These are phyloP conservation scores for Himantopus leucocephalus DNA, from an alignment of 2,113 vertebrate species.

Conservation along the genomic window DNA sequence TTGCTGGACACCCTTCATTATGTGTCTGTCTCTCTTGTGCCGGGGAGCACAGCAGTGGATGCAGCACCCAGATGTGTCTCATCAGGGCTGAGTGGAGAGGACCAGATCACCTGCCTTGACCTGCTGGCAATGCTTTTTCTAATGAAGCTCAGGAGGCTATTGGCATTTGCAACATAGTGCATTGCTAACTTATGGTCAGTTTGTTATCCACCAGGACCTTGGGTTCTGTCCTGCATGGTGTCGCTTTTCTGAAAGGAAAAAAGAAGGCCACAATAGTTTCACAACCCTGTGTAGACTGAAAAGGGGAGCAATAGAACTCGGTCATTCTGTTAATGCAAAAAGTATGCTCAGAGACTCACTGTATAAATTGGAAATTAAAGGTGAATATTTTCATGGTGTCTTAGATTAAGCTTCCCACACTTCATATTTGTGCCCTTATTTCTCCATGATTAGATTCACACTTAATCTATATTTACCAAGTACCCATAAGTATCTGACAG, in stretches of 20 bases:
- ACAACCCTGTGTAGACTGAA: not conserved
- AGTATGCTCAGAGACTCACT: not conserved
- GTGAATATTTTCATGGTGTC: not conserved
- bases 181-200: not conserved
- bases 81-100: not conserved
- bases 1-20: not conserved
- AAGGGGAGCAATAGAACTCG: not conserved
- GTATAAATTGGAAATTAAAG: not conserved
- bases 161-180: not conserved
- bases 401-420: not conserved
- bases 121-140: not conserved
- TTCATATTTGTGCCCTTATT: not conserved
- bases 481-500: not conserved
- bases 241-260: not conserved
- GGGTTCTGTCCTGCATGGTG: accelerated
- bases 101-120: not conserved
- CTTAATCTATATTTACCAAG: not conserved
- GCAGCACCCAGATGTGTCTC: not conserved
- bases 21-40: not conserved
- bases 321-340: not conserved
- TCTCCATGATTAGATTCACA: not conserved
- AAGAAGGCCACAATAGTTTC: not conserved
- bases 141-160: not conserved
- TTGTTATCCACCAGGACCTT: not conserved
- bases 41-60: not conserved